Conservation (phyloP, 30 jellyfish, hydroid and myxozoan species). For the Aurelia sp. region DNA sequence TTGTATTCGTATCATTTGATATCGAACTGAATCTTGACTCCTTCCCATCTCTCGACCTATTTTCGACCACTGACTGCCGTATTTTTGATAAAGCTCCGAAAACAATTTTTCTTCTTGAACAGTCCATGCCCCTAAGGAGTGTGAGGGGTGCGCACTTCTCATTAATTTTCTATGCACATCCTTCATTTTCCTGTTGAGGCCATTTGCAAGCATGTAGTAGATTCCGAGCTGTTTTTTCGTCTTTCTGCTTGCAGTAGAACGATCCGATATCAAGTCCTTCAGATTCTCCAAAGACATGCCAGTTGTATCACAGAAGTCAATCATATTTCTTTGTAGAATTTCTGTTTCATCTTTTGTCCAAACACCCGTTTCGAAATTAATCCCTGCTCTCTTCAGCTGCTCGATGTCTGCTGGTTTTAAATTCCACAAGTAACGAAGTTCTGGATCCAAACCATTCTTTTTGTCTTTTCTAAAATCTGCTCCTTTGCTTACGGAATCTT, state of each 20-base stretch:
- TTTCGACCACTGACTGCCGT: constrained; percentile 39
- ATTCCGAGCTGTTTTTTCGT: constrained; percentile 10
- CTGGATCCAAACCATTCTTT: no score
- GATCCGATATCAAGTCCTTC: constrained; percentile 12
- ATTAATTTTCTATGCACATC: constrained; percentile 24
- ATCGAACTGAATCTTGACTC: constrained; percentile 19
- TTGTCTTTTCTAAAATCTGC: no score
- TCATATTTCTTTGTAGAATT: constrained; percentile 17
- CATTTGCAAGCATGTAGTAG: constrained; percentile 30
- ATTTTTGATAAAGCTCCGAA: not conserved
- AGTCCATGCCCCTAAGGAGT: constrained; percentile 37
- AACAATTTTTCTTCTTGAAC: constrained; percentile 10
- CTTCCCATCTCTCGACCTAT: constrained; percentile 49
- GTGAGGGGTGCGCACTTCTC: constrained; percentile 27
- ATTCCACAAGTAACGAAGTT: constrained; percentile 14
- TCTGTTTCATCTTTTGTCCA: constrained; percentile 47
- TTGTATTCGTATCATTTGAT: not conserved
- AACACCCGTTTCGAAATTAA: constrained; percentile 27
- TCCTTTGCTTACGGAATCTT: no score
- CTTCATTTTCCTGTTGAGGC: constrained; percentile 37
- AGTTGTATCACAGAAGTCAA: not conserved
- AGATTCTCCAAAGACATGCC: constrained; percentile 6
- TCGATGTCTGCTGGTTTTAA: constrained; percentile 23
- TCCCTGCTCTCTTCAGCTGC: constrained; percentile 22
- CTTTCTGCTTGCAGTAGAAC: not conserved